Base-by-base conservation (phyloP, 1,140 invertebrate genomes). In the Drosophila equinoxialis region DNA sequence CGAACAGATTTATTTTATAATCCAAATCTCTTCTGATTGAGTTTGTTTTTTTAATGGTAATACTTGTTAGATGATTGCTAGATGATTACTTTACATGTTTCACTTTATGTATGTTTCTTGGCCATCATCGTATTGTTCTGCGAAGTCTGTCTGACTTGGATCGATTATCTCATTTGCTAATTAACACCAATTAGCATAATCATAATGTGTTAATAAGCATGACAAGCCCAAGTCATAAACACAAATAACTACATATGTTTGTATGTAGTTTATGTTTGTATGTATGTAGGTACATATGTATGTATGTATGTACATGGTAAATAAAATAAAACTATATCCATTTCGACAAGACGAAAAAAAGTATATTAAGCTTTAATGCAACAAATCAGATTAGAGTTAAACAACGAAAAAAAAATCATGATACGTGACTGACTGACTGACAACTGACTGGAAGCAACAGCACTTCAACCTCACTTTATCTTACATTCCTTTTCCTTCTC, bases 391-490 rank as follows among this genome's bases (percentile, higher is more conserved):
- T 23, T 10, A 23, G 10, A 23, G 17, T 42, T 33, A 74, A 71
- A 45, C 57, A 45, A 70, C 69, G 42, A 67, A 51, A 77, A 54
- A 68, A 78, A 78, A 72, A 79, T 26, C 82, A 87, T 75, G 79
- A 82, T 83, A 85, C 83, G 78, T 69, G 80, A 82, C 80, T 82
- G 77, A 83, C 77, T 79, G 20, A 23, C 20, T 60, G 63, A 65
- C 39, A 51, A 60, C 61, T 64, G 71, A 63, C 58, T 67, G 37
- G 63, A 80, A 45, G 57, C 59, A 68, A 68, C 61, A 76, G 77
- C 60, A 70, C 65, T 51, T 67, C 37, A 76, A 61, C 35, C 57
- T 39, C 57, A 51, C 57, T 59, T 11, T 72, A 77, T 75, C 51
- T 77, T 68, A 77, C 41, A 67, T 68, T 71, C 62, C 62, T 68